phyloP scores from a whole-genome alignment of 1,140 invertebrate species.

The Heliothis virescens region DNA sequence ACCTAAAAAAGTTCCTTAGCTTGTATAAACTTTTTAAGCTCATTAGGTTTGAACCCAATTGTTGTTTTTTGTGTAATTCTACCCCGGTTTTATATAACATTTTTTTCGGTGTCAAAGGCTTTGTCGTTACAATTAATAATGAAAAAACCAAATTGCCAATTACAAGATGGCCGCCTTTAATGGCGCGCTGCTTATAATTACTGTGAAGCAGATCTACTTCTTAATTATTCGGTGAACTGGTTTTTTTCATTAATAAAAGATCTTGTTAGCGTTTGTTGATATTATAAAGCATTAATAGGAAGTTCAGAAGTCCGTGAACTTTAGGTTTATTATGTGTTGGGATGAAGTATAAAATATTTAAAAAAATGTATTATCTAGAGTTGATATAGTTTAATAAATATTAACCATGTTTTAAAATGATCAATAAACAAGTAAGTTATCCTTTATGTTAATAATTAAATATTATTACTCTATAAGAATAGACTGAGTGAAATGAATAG shows the following conservation, averaged over 20 bases:
- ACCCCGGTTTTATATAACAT: neutral
- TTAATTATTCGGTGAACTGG: conserved; percentile 7
- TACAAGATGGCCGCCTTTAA: conserved; percentile 6
- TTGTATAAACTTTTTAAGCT: neutral
- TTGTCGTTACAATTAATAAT: conserved; percentile 15
- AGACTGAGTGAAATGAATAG: too few species aligned
- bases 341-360: too few species aligned
- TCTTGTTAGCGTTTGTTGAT: neutral
- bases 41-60: neutral
- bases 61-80: neutral
- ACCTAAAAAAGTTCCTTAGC: neutral
- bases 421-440: too few species aligned
- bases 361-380: too few species aligned
- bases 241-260: conserved; percentile 7
- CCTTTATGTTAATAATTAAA: too few species aligned
- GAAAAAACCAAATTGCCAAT: conserved; percentile 29
- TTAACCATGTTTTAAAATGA: too few species aligned
- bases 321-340: conserved; percentile 1
- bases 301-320: neutral
- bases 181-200: conserved; percentile 8
- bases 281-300: neutral
- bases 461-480: too few species aligned
- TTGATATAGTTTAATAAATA: too few species aligned
- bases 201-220: conserved; percentile 10
- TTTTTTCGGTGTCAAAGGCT: conserved; percentile 7